These are phyloP conservation scores for Oxyura jamaicensis DNA, from an alignment of 2,113 vertebrate species.

Conservation along the genomic window DNA sequence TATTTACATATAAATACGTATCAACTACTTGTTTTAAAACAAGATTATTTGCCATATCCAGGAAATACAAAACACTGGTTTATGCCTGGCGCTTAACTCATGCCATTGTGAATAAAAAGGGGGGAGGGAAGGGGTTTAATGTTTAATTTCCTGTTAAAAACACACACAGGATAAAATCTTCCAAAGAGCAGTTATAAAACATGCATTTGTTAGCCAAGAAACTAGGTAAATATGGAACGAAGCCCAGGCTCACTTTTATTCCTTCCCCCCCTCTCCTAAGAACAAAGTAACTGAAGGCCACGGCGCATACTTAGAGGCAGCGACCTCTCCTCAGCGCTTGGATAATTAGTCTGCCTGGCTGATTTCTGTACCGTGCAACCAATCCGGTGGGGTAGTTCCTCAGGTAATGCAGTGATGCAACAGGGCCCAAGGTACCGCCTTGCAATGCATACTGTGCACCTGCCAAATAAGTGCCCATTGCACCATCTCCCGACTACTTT, in stretches of 20 bases:
- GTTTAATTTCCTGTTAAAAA: slow-evolving; percentile 63
- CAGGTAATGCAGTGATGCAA: not conserved
- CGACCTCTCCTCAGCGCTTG: not conserved
- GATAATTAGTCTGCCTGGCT: not conserved
- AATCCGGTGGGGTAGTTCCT: not conserved
- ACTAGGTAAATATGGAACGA: slow-evolving; percentile 41
- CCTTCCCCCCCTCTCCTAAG: not conserved
- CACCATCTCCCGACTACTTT: not conserved
- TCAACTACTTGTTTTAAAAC: slow-evolving; percentile 53
- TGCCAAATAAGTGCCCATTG: not conserved
- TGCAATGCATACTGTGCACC: fast-evolving
- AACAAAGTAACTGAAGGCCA: not conserved
- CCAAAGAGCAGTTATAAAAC: slow-evolving; percentile 54
- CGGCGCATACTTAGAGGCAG: not conserved
- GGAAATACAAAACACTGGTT: slow-evolving; percentile 65
- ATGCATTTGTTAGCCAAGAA: slow-evolving; percentile 56
- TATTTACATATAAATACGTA: slow-evolving; percentile 45
- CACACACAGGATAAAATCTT: slow-evolving; percentile 67
- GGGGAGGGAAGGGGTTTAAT: slow-evolving; percentile 21
- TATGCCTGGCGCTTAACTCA: slow-evolving; percentile 59
- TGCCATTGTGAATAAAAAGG: slow-evolving; percentile 44
- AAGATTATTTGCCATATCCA: slow-evolving; percentile 55
- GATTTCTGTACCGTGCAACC: not conserved
- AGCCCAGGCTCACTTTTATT: slow-evolving; percentile 41
- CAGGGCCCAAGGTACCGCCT: not conserved